These are phyloP conservation scores for Gymnothorax javanicus DNA, from an alignment of 2,797 vertebrate genomes.

Conservation along the genomic window DNA sequence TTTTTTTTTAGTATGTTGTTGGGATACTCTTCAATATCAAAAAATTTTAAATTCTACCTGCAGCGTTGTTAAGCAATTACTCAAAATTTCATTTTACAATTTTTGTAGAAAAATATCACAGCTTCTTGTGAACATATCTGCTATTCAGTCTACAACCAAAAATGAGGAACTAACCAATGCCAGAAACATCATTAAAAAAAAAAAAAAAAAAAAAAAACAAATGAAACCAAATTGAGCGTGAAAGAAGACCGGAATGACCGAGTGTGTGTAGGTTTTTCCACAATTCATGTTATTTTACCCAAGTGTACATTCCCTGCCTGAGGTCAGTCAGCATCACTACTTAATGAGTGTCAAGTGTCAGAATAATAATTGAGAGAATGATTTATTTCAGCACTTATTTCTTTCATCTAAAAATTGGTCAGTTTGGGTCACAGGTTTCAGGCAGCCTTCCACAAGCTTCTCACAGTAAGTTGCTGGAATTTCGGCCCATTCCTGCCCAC, in stretches of 20 bases:
- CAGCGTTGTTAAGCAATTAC: neutral
- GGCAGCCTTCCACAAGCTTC: too few relatives aligned
- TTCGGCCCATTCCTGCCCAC: too few relatives aligned
- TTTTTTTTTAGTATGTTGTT: conserved; percentile 2
- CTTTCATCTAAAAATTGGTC: too few relatives aligned
- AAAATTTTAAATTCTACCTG: neutral
- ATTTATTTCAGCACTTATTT: too few relatives aligned
- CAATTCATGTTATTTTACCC: too few relatives aligned
- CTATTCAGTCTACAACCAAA: neutral
- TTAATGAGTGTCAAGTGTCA: too few relatives aligned
- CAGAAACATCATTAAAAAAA: neutral
- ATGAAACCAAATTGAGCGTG: neutral
- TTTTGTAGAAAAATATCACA: neutral
- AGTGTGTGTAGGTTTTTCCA: too few relatives aligned
- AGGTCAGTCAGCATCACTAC: too few relatives aligned
- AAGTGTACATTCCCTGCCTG: too few relatives aligned
- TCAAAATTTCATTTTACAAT: neutral
- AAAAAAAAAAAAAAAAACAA: conserved; percentile 1
- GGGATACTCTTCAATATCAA: neutral
- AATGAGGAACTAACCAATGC: neutral
- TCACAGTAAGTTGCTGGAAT: too few relatives aligned
- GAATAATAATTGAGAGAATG: too few relatives aligned
- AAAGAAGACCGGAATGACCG: neutral
- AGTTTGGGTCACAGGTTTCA: too few relatives aligned
- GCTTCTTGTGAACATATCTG: conserved; percentile 13